Base-by-base conservation (phyloP, 2,797 vertebrate species). In the Acipenser transmontanus region DNA sequence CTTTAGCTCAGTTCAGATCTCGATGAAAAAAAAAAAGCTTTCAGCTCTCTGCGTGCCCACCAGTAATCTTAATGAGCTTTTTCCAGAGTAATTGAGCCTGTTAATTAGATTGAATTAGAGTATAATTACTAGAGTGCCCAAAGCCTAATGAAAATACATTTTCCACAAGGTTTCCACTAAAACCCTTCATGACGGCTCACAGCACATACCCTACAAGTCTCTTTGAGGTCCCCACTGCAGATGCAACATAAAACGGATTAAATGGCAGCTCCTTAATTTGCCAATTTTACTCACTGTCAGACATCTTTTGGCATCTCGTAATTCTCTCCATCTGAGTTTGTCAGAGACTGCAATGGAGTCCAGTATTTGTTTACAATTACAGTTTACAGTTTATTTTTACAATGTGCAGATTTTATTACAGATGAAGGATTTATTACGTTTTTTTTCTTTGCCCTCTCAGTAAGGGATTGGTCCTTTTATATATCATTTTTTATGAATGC, bases 61-160 rank as follows among this genome's bases (percentile, higher is more conserved):
- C 84, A 87, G 87, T 86, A 54, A 65, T 86, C 81, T 85, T 79
- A 86, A 90, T 90, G 87, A 89, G 88, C 83, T 89, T 89, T 89
- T 85, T 87, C 86, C 84, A 87, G 85, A 87, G 86, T 87, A 87
- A 90, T 90, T 86, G 86, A 90, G 84, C 84, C 85, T 86, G 82
- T 89, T 91, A 91, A 90, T 91, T 89, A 90, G 85, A 89, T 83
- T 85, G 86, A 90, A 90, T 90, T 88, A 87, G 87, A 82, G 85
- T 84, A 84, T 84, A 90, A 88, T 91, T 88, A 89, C 89, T 87
- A 85, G 77, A 82, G 85, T 84, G 85, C 86, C 84, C 80, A 81
- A 83, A 84, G 87, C 85, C 80, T 73, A 80, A 82, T 77, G 77
- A 76, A 74, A 81, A 8, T 66, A 82, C 78, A 85, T 87, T 85